phyloP scores from a whole-genome alignment of 2,888 invertebrate species.

The Phyllotreta striolata region DNA sequence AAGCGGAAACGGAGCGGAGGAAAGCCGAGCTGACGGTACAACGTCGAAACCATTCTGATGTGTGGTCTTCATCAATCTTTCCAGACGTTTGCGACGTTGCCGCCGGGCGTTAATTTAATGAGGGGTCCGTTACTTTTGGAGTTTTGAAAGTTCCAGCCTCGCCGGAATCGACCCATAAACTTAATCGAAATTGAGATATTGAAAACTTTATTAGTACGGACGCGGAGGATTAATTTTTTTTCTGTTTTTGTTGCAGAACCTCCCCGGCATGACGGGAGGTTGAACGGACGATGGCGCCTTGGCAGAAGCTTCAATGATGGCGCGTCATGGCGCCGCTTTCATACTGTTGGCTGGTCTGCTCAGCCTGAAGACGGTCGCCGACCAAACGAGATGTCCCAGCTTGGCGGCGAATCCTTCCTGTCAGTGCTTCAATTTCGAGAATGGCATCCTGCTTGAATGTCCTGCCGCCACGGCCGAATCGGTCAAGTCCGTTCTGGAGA shows the following conservation, averaged over 20 bases:
- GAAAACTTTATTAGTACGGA: too few relatives aligned
- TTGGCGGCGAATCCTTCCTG: conserved; percentile 82
- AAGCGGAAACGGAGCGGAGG: conserved; percentile 5
- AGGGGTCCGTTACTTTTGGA: neutral
- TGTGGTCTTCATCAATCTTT: conserved; percentile 24
- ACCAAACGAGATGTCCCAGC: conserved; percentile 70
- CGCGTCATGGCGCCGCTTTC: conserved; percentile 54
- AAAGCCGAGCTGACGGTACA: conserved; percentile 11
- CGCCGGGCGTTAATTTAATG: conserved; percentile 3
- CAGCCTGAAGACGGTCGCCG: conserved; percentile 49
- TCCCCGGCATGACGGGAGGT: conserved; percentile 20
- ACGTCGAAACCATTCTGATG: conserved; percentile 21
- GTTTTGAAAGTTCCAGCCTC: too few relatives aligned
- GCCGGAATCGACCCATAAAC: too few relatives aligned
- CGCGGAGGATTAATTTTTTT: conserved; percentile 1
- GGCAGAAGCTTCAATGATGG: conserved; percentile 51
- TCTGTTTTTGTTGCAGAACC: conserved; percentile 12
- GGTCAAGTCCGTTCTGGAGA: conserved; percentile 76
- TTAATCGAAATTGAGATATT: too few relatives aligned
- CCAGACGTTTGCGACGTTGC: conserved; percentile 10
- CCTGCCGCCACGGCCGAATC: conserved; percentile 81
- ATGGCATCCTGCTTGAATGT: conserved; percentile 89
- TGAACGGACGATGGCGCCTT: conserved; percentile 45
- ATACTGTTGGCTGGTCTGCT: conserved; percentile 50
- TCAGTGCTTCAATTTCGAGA: conserved; percentile 92